phyloP scores from a whole-genome alignment of 1,140 invertebrate genomes.

The Pogonus chalceus region DNA sequence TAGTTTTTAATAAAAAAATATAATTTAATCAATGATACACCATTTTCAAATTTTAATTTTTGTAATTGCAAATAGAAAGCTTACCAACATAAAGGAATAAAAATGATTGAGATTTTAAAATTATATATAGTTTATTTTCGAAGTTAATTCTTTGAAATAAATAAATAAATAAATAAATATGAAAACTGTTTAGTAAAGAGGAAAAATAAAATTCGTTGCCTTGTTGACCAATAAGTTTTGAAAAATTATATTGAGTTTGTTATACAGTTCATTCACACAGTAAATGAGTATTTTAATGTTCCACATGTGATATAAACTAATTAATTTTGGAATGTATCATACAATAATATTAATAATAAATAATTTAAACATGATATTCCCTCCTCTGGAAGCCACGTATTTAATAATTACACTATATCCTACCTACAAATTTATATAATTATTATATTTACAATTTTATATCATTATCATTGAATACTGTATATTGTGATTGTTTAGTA shows the following conservation, averaged over 20 bases:
- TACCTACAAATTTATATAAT: background rate
- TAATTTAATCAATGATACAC: too few relatives aligned
- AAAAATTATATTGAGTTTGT: constrained; percentile 7
- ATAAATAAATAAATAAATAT: too few relatives aligned
- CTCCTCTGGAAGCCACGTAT: background rate
- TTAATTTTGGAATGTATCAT: constrained; percentile 5
- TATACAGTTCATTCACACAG: constrained; percentile 1
- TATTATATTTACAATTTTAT: constrained; percentile 1
- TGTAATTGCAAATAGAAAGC: too few relatives aligned
- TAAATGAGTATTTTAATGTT: constrained; percentile 4
- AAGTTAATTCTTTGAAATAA: too few relatives aligned
- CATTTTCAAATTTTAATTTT: too few relatives aligned
- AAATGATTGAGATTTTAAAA: too few relatives aligned
- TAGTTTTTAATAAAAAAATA: too few relatives aligned
- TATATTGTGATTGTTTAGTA: constrained; percentile 1
- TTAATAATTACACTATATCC: background rate
- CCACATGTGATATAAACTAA: constrained; percentile 1
- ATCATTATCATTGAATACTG: background rate
- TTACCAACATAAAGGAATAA: too few relatives aligned
- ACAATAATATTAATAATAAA: constrained; percentile 4
- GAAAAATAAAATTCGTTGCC: background rate
- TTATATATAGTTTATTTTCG: too few relatives aligned
- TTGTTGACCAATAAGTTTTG: background rate
- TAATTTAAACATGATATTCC: constrained; percentile 5
- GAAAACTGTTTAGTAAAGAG: too few relatives aligned